phyloP scores from a whole-genome alignment of 2,113 vertebrate species.

The Macquaria australasica region DNA sequence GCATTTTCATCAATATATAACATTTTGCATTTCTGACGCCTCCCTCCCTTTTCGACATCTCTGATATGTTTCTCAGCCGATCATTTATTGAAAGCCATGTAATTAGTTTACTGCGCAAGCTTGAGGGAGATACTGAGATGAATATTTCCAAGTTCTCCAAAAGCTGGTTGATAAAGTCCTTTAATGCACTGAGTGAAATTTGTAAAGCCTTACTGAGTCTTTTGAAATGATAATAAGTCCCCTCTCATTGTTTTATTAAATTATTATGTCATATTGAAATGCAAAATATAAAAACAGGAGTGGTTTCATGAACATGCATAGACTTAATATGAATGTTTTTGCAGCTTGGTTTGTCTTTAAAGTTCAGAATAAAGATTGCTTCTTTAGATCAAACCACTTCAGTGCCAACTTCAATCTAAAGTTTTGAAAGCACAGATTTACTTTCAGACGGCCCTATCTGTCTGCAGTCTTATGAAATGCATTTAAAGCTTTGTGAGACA shows the following conservation, averaged over 20 bases:
- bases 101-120: constrained; percentile 19
- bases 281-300: neutral
- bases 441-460: constrained; percentile 17
- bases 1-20: constrained; percentile 6
- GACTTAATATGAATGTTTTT: neutral
- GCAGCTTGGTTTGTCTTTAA: constrained; percentile 1
- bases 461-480: constrained; percentile 34
- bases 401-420: constrained; percentile 30
- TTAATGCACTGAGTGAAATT: neutral
- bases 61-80: neutral
- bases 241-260: constrained; percentile 22
- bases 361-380: constrained; percentile 26
- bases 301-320: neutral
- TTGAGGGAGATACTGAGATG: neutral
- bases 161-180: constrained; percentile 1
- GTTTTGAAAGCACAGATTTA: constrained; percentile 43
- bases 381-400: constrained; percentile 54
- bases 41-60: constrained; percentile 9
- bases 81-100: constrained; percentile 11
- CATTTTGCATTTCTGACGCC: constrained; percentile 8
- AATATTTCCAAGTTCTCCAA: constrained; percentile 31
- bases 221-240: constrained; percentile 11
- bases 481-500: constrained; percentile 42
- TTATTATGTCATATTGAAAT: neutral
- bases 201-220: neutral